These are phyloP conservation scores for Diadophis punctatus DNA, from an alignment of 2,113 vertebrate species.

Conservation along the genomic window DNA sequence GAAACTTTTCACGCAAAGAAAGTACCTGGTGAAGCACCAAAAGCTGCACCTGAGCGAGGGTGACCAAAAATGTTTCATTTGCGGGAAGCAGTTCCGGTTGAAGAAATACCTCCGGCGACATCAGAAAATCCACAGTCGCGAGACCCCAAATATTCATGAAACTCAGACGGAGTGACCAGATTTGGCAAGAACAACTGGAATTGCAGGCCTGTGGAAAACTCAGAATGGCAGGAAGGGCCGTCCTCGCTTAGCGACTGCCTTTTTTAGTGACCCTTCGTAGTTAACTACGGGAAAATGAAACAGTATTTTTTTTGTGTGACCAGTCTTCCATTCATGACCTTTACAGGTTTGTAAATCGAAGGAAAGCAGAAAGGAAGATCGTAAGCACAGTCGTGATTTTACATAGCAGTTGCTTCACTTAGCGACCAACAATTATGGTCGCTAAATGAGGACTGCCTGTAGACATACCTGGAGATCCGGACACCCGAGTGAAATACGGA, in stretches of 20 bases:
- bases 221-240: not conserved
- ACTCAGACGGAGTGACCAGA: rapidly evolving
- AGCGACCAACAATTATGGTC: not conserved
- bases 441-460: not conserved
- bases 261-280: not conserved
- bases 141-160: rapidly evolving
- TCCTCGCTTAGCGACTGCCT: not conserved
- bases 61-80: conserved; percentile 29
- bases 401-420: not conserved
- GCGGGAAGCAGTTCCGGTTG: conserved; percentile 42
- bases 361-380: not conserved
- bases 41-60: conserved; percentile 35
- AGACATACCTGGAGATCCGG: not conserved
- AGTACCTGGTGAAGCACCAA: conserved; percentile 36
- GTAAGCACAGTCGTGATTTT: not conserved
- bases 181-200: rapidly evolving
- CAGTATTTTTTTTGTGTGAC: not conserved
- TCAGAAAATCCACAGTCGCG: conserved; percentile 30
- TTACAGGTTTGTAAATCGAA: not conserved
- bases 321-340: not conserved
- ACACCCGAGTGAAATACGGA: not conserved
- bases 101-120: conserved; percentile 51
- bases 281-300: not conserved
- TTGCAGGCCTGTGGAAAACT: rapidly evolving
- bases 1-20: conserved; percentile 32